phyloP scores from a whole-genome alignment of 2,888 invertebrate genomes.

The Nephrotoma flavescens region DNA sequence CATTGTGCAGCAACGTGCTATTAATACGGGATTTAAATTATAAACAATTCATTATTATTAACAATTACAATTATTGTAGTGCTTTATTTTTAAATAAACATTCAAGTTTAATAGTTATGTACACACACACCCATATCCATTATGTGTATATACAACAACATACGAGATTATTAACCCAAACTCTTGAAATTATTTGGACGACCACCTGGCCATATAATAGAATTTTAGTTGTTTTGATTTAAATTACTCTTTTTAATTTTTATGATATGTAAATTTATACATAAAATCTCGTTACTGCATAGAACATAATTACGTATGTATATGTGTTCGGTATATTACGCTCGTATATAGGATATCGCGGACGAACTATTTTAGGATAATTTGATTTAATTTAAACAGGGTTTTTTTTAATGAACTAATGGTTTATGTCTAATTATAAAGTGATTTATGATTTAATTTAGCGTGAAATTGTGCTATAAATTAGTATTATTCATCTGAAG shows the following conservation, averaged over 20 bases:
- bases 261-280: not conserved
- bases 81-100: not conserved
- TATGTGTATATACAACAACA: not conserved
- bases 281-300: not conserved
- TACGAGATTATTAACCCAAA: not conserved
- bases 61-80: not conserved
- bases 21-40: not conserved
- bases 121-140: not conserved
- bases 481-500: too few relatives aligned
- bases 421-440: too few relatives aligned
- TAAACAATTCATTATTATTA: not conserved
- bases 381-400: too few relatives aligned
- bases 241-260: not conserved
- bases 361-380: too few relatives aligned
- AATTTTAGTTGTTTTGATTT: not conserved
- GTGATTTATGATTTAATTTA: too few relatives aligned
- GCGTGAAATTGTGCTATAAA: too few relatives aligned
- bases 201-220: not conserved
- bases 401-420: too few relatives aligned
- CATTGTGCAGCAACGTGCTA: not conserved
- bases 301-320: too few relatives aligned
- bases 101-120: not conserved
- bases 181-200: not conserved
- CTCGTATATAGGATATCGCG: too few relatives aligned
- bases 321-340: too few relatives aligned